These are phyloP conservation scores for western clawed frog (Xenopus tropicalis) DNA, from an alignment of 2,113 vertebrate species.

Conservation along the genomic window DNA sequence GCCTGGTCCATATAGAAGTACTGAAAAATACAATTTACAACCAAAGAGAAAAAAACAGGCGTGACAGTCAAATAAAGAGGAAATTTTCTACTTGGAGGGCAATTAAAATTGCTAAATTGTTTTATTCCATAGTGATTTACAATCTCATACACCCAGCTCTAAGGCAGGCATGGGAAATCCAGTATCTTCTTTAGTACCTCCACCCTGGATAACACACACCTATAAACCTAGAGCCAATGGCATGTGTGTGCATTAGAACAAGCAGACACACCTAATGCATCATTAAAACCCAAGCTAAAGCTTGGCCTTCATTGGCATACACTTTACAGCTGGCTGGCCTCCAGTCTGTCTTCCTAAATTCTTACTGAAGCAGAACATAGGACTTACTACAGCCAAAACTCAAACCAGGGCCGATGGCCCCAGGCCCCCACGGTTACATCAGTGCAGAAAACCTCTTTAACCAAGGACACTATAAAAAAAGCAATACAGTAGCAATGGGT, in stretches of 20 bases:
- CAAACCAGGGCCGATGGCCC: too few species aligned
- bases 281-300: conserved; percentile 28
- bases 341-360: not conserved
- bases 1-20: too few species aligned
- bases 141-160: conserved; percentile 21
- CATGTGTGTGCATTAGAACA: conserved; percentile 8
- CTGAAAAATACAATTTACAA: too few species aligned
- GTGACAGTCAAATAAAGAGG: not conserved
- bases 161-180: conserved; percentile 2
- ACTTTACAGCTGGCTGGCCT: conserved; percentile 4
- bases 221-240: conserved; percentile 32
- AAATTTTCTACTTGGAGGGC: not conserved
- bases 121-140: conserved; percentile 15
- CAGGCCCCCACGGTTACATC: too few species aligned
- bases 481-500: too few species aligned
- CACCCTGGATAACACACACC: conserved; percentile 26
- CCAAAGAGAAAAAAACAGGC: conserved; percentile 23
- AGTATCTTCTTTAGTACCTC: conserved; percentile 12
- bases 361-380: too few species aligned
- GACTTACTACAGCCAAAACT: too few species aligned
- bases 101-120: not conserved
- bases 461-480: too few species aligned
- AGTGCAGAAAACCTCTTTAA: too few species aligned
- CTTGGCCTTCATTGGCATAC: conserved; percentile 3
- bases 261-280: conserved; percentile 31